phyloP scores from a whole-genome alignment of 2,888 invertebrate genomes.

The Pheosia tremula region DNA sequence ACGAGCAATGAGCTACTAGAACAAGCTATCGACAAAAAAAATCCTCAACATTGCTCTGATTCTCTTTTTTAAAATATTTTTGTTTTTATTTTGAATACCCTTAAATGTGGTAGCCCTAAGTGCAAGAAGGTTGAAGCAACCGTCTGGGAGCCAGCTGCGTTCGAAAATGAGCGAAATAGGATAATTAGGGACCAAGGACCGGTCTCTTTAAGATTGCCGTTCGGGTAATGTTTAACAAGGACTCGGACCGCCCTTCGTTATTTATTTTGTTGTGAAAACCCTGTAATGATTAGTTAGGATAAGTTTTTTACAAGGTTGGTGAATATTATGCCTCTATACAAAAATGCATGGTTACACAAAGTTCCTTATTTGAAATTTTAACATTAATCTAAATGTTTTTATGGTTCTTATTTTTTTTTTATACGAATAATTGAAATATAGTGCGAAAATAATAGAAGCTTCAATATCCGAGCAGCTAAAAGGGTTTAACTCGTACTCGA shows the following conservation, averaged over 20 bases:
- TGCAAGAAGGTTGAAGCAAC: slow-evolving; percentile 13
- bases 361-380: too few species aligned
- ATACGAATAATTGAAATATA: too few species aligned
- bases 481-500: too few species aligned
- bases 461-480: too few species aligned
- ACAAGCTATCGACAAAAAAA: not conserved
- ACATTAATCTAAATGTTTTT: too few species aligned
- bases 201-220: slow-evolving; percentile 24
- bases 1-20: too few species aligned
- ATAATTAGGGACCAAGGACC: slow-evolving; percentile 47
- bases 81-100: not conserved
- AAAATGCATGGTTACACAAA: too few species aligned
- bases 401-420: too few species aligned
- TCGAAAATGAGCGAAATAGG: slow-evolving; percentile 55
- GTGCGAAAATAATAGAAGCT: too few species aligned
- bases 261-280: not conserved
- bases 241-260: slow-evolving; percentile 13
- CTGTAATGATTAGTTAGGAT: too few species aligned
- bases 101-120: not conserved
- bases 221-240: slow-evolving; percentile 32
- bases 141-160: slow-evolving; percentile 51
- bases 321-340: too few species aligned
- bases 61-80: not conserved
- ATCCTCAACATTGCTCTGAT: not conserved
- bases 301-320: too few species aligned